Conservation (phyloP, 2,888 invertebrate species). For the Hypomecis punctinalis region DNA sequence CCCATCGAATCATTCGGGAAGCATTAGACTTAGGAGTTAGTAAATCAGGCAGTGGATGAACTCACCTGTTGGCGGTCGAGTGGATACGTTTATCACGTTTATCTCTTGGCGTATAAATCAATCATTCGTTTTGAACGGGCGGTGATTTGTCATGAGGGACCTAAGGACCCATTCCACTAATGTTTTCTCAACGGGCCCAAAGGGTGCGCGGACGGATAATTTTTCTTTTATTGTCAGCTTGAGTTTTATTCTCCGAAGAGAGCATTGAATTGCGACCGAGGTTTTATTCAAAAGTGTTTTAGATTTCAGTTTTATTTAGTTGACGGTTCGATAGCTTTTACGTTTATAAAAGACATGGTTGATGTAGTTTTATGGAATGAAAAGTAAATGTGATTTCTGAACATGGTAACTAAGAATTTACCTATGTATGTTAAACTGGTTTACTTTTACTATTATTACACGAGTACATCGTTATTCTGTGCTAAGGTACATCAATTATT, state of each 20-base stretch:
- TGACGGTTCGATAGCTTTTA: background rate
- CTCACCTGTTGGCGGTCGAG: conserved; percentile 71
- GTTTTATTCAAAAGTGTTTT: conserved; percentile 5
- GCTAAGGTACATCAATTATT: no score
- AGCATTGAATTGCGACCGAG: conserved; percentile 18
- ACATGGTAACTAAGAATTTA: no score
- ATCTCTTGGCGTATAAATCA: conserved; percentile 70
- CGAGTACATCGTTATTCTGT: no score
- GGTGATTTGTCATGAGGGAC: conserved; percentile 72
- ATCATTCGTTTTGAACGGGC: conserved; percentile 76
- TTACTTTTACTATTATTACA: no score
- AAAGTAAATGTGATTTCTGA: no score
- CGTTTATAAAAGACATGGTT: no score
- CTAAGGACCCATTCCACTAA: conserved; percentile 49
- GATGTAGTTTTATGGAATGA: no score
- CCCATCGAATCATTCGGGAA: conserved; percentile 70
- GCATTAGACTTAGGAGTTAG: conserved; percentile 66
- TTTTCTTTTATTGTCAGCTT: conserved; percentile 37
- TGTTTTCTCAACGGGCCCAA: conserved; percentile 47
- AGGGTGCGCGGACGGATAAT: conserved; percentile 32
- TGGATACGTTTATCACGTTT: conserved; percentile 44
- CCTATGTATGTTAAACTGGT: no score
- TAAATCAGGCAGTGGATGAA: conserved; percentile 73
- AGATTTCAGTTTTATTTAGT: conserved; percentile 1
- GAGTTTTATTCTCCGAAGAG: conserved; percentile 25